phyloP scores from a whole-genome alignment of 30 jellyfish, hydroid and myxozoan genomes.

The Hydractinia symbiolongicarpus region DNA sequence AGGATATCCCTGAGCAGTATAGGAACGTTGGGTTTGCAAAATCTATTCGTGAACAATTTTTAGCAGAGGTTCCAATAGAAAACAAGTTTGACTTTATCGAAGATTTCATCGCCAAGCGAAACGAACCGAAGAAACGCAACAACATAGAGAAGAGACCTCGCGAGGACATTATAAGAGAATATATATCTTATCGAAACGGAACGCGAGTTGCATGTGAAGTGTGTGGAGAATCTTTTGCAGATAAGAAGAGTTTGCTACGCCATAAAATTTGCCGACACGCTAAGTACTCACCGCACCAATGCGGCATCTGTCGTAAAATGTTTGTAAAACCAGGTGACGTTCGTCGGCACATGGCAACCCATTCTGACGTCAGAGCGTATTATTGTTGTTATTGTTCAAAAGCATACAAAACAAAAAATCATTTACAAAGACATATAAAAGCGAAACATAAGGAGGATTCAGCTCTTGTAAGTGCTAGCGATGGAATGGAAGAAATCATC shows the following conservation, averaged over 20 bases:
- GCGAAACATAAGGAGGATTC: neutral
- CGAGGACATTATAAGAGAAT: neutral
- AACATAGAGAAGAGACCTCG: neutral
- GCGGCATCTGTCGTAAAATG: slow-evolving; percentile 8
- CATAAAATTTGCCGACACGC: slow-evolving; percentile 18
- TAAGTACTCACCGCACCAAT: slow-evolving; percentile 14
- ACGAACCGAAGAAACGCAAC: neutral
- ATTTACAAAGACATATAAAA: neutral
- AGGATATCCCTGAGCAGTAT: slow-evolving; percentile 15
- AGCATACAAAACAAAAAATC: neutral
- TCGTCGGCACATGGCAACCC: slow-evolving; percentile 15
- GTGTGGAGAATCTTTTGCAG: slow-evolving; percentile 7
- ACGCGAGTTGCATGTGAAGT: slow-evolving; percentile 8
- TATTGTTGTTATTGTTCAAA: slow-evolving; percentile 15
- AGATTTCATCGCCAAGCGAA: neutral
- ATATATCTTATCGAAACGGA: slow-evolving; percentile 10
- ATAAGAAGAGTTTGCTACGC: neutral
- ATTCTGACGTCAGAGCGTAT: neutral
- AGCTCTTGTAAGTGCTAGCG: neutral
- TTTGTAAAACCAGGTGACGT: slow-evolving; percentile 15
- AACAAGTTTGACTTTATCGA: slow-evolving; percentile 3
- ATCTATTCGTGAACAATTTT: slow-evolving; percentile 6
- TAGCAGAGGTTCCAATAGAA: slow-evolving; percentile 3
- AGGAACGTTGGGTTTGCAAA: slow-evolving; percentile 4
- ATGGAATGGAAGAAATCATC: neutral